phyloP scores from a whole-genome alignment of 2,888 invertebrate species.

The Nemotelus nigrinus region DNA sequence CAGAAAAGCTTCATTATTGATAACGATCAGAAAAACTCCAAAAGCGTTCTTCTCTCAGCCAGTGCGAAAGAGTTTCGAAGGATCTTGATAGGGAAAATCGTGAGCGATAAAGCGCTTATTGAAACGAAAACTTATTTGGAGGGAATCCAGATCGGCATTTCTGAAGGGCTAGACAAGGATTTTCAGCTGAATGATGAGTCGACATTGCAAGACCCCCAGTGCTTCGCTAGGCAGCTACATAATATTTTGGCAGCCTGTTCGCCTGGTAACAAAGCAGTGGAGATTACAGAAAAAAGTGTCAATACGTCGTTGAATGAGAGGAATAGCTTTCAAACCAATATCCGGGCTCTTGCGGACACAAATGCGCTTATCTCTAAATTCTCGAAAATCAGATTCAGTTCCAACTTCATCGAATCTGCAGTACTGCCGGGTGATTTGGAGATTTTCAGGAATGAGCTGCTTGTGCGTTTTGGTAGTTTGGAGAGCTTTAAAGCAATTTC shows the following conservation, averaged over 20 bases:
- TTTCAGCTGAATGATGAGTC: neutral
- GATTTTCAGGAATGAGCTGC: slow-evolving; percentile 6
- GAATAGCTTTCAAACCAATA: slow-evolving; percentile 8
- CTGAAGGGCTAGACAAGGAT: neutral
- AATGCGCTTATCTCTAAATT: slow-evolving; percentile 15
- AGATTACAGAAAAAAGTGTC: neutral
- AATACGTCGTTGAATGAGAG: neutral
- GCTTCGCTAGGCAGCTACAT: slow-evolving; percentile 19
- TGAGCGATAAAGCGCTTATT: neutral
- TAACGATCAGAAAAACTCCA: too few species aligned
- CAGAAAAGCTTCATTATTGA: too few species aligned
- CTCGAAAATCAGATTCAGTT: slow-evolving; percentile 22
- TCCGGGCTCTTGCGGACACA: slow-evolving; percentile 10
- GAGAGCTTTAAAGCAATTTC: neutral
- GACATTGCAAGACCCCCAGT: neutral
- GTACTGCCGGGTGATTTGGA: neutral
- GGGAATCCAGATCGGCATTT: neutral
- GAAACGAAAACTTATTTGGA: neutral
- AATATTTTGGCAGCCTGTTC: neutral
- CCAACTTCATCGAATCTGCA: neutral
- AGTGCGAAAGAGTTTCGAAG: slow-evolving; percentile 15
- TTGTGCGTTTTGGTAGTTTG: neutral
- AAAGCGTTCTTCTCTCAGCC: neutral
- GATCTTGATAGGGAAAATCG: neutral
- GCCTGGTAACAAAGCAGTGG: neutral